Evolutionary conservation across 2,113 vertebrate genomes (phyloP).

Genomic region (Rhinogobius similis): DNA sequence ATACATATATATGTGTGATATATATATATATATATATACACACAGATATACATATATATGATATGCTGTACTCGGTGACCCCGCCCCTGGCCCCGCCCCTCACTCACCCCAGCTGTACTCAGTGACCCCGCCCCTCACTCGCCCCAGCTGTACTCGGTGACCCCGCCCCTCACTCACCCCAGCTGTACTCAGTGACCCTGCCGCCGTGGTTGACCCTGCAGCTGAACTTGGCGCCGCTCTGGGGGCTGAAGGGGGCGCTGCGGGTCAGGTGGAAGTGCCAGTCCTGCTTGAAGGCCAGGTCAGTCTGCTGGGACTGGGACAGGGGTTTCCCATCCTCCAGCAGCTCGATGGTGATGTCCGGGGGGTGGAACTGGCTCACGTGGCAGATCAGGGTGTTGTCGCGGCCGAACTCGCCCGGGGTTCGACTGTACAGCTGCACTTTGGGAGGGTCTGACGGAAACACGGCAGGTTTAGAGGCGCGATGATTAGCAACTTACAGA

Average conservation of each 20-base stretch:
- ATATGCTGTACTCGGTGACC: too few relatives aligned
- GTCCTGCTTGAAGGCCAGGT: constrained; percentile 82
- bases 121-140: too few relatives aligned
- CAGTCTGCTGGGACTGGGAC: accelerated
- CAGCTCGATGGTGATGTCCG: constrained; percentile 74
- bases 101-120: too few relatives aligned
- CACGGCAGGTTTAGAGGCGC: too few relatives aligned
- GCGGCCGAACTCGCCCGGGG: constrained; percentile 4
- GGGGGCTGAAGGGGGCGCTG: constrained; percentile 31
- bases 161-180: constrained; percentile 81
- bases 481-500: too few relatives aligned
- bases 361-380: constrained; percentile 81
- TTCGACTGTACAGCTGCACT: constrained; percentile 79
- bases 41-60: too few relatives aligned
- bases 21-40: too few relatives aligned
- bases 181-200: accelerated
- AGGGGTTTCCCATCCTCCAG: constrained; percentile 52
- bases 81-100: not conserved
- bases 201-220: constrained; percentile 73
- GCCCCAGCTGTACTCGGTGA: too few relatives aligned
- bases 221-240: accelerated
- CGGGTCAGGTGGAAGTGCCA: constrained; percentile 86
- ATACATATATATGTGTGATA: too few relatives aligned
- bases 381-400: constrained; percentile 82
- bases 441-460: constrained; percentile 50